phyloP scores from a whole-genome alignment of 2,797 vertebrate genomes.

The Erpetoichthys calabaricus region DNA sequence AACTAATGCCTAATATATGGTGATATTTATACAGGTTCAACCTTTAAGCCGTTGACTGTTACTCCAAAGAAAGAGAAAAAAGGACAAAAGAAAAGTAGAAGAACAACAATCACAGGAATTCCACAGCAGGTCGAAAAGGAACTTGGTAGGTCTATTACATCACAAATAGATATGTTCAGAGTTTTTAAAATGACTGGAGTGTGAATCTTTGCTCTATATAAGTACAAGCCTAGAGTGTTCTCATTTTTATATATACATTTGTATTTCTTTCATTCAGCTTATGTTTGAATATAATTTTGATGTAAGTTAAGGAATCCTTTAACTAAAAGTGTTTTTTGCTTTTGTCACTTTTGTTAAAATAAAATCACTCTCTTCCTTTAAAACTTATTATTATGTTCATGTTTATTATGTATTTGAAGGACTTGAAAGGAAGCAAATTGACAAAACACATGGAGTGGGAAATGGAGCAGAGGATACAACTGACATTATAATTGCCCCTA shows the following conservation, averaged over 20 bases:
- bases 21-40: constrained; percentile 37
- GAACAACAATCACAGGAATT: constrained; percentile 88
- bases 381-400: constrained; percentile 24
- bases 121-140: constrained; percentile 89
- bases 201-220: not conserved
- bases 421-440: constrained; percentile 38
- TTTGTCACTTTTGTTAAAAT: constrained; percentile 10
- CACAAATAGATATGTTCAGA: no score
- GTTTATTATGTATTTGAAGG: constrained; percentile 24
- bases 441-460: constrained; percentile 29
- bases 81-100: constrained; percentile 59
- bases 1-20: no score
- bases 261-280: constrained; percentile 6
- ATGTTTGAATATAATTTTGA: no score
- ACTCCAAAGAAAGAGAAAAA: constrained; percentile 42
- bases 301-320: no score
- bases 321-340: no score
- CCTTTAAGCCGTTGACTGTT: constrained; percentile 54
- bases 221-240: not conserved
- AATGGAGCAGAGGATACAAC: constrained; percentile 24
- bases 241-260: constrained; percentile 4
- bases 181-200: no score
- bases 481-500: constrained; percentile 26
- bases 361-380: constrained; percentile 13
- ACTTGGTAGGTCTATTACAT: constrained; percentile 52